Evolutionary conservation across 2,797 vertebrate species (phyloP).

Genomic region (Poecilia wingei): DNA sequence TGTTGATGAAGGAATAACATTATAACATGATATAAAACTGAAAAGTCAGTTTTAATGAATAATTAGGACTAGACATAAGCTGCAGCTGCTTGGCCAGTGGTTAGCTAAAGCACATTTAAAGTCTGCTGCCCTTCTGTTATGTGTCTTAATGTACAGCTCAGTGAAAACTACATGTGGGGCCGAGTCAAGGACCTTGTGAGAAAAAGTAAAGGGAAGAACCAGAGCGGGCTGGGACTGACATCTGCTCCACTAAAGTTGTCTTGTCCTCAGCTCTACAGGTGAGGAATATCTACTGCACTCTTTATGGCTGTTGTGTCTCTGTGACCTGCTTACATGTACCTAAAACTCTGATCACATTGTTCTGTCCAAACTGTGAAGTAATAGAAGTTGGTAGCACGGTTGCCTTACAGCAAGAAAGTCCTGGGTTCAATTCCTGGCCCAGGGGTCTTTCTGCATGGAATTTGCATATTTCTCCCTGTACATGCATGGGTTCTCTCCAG

Average conservation of each 20-base stretch:
- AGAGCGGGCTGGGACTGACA: slow-evolving; percentile 77
- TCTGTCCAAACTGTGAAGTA: background rate
- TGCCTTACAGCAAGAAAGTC: too few relatives aligned
- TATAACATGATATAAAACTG: too few relatives aligned
- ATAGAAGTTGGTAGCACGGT: background rate
- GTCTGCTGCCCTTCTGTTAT: background rate
- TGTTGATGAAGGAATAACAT: too few relatives aligned
- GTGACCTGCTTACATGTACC: background rate
- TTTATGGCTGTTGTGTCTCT: background rate
- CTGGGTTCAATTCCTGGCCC: too few relatives aligned
- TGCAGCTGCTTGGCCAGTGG: background rate
- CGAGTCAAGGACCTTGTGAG: slow-evolving; percentile 85
- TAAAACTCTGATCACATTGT: background rate
- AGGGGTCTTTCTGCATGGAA: too few relatives aligned
- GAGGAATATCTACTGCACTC: slow-evolving; percentile 17
- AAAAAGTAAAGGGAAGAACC: slow-evolving; percentile 80
- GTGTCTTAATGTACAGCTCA: slow-evolving; percentile 55
- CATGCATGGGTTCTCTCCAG: too few relatives aligned
- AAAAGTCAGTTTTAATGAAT: too few relatives aligned
- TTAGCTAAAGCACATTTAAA: background rate
- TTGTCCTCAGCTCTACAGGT: slow-evolving; percentile 89
- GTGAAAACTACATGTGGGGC: slow-evolving; percentile 83
- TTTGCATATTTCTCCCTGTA: too few relatives aligned
- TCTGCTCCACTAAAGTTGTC: slow-evolving; percentile 86
- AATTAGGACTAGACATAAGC: background rate